Percentiles rank a stretch among this genome's conserved stretches.
Conservation (phyloP, 2,797 vertebrate species). For the Parauchenoglanis ngamensis region DNA sequence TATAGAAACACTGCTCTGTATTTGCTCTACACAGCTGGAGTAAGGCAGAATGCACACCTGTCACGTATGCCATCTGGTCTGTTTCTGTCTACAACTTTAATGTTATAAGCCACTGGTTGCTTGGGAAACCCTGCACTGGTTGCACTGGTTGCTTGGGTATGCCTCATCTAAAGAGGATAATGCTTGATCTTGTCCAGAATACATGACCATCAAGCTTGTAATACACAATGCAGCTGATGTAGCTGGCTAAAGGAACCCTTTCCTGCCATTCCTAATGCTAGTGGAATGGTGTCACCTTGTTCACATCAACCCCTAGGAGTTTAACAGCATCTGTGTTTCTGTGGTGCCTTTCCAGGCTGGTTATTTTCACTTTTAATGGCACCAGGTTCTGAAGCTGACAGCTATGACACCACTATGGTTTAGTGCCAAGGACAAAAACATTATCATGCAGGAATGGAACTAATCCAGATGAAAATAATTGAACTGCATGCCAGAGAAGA, state of each 20-base stretch:
- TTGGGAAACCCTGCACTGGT: neutral
- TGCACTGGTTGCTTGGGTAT: neutral
- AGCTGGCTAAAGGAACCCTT: neutral
- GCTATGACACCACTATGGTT: neutral
- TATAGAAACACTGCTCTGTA: neutral
- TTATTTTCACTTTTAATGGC: neutral
- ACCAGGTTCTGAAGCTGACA: neutral
- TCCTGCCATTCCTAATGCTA: neutral
- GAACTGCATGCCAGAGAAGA: neutral
- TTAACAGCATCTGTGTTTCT: neutral
- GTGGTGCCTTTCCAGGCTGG: neutral
- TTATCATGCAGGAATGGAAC: neutral
- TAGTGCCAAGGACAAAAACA: neutral
- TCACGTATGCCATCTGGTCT: neutral
- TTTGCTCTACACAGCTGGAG: neutral
- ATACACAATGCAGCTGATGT: neutral
- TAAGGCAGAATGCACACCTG: neutral
- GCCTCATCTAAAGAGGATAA: neutral
- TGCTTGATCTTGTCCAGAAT: neutral
- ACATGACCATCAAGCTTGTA: neutral
- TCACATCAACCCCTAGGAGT: neutral
- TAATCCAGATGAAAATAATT: neutral
- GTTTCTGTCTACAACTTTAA: neutral
- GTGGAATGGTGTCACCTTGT: neutral
- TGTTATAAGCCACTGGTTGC: neutral